These are phyloP conservation scores for Panulirus ornatus DNA, from an alignment of 1,140 invertebrate species.

Conservation along the genomic window DNA sequence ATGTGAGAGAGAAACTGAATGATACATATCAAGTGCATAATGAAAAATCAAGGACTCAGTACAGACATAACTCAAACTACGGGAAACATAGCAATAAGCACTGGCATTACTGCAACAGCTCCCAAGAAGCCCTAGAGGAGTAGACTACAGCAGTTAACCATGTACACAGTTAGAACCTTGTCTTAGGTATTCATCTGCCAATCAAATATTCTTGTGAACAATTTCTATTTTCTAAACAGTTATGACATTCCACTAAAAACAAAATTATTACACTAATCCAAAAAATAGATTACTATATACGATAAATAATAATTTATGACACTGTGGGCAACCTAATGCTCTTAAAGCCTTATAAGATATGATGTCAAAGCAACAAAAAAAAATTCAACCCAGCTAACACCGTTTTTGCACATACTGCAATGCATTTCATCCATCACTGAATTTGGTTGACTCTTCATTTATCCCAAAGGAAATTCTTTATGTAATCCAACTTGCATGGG, in stretches of 20 bases:
- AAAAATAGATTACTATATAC: constrained; percentile 20
- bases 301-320: neutral
- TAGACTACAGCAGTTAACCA: constrained; percentile 38
- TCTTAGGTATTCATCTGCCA: constrained; percentile 38
- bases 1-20: too few species aligned
- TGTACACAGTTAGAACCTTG: constrained; percentile 64
- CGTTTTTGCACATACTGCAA: neutral
- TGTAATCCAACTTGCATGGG: neutral
- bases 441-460: neutral
- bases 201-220: constrained; percentile 23
- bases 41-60: neutral
- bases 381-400: neutral
- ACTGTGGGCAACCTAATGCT: neutral
- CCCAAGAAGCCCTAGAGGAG: constrained; percentile 49
- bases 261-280: neutral
- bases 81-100: neutral
- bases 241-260: constrained; percentile 55
- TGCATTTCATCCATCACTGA: neutral
- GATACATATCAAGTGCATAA: neutral
- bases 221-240: constrained; percentile 2
- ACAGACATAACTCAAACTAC: neutral
- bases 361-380: constrained; percentile 14
- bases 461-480: neutral
- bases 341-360: neutral
- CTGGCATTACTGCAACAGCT: neutral